Conservation (phyloP, 2,113 vertebrate species). For the Symphodus melops region DNA sequence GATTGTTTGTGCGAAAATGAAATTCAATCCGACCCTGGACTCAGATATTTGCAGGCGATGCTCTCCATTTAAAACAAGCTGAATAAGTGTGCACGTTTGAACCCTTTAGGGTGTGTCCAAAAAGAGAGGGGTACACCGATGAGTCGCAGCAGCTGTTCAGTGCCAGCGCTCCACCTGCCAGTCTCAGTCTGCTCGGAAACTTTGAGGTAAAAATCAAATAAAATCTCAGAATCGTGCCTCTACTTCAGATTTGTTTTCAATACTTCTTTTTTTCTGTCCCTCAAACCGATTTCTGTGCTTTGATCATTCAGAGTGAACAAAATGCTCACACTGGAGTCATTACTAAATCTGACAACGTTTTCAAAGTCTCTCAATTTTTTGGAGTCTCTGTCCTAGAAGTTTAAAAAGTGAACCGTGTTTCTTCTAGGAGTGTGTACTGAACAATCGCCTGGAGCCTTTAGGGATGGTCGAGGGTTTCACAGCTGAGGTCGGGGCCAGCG, state of each 20-base stretch:
- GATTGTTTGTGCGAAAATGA: slow-evolving; percentile 5
- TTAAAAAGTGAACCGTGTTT: not conserved
- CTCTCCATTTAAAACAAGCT: slow-evolving; percentile 25
- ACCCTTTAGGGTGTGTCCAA: slow-evolving; percentile 83
- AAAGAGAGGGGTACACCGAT: slow-evolving; percentile 85
- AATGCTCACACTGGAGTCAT: not conserved
- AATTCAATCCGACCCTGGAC: not conserved
- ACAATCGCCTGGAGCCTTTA: slow-evolving; percentile 94
- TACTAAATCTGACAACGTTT: not conserved
- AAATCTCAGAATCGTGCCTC: not conserved
- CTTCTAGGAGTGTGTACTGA: slow-evolving; percentile 94
- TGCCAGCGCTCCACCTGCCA: slow-evolving; percentile 94
- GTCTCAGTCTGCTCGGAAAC: slow-evolving; percentile 98
- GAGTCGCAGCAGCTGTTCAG: slow-evolving; percentile 91
- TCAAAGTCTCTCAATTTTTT: no score
- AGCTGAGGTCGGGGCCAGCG: slow-evolving; percentile 96
- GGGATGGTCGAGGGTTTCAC: slow-evolving; percentile 94
- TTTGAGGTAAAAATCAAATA: slow-evolving; percentile 90
- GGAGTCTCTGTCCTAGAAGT: not conserved
- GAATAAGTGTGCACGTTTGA: slow-evolving; percentile 35
- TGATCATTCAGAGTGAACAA: not conserved
- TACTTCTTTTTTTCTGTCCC: not conserved
- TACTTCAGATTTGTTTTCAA: no score
- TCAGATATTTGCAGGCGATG: not conserved
- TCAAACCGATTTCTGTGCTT: not conserved